Conservation (phyloP, 2,888 invertebrate species). For the Lucinisca nassula region DNA sequence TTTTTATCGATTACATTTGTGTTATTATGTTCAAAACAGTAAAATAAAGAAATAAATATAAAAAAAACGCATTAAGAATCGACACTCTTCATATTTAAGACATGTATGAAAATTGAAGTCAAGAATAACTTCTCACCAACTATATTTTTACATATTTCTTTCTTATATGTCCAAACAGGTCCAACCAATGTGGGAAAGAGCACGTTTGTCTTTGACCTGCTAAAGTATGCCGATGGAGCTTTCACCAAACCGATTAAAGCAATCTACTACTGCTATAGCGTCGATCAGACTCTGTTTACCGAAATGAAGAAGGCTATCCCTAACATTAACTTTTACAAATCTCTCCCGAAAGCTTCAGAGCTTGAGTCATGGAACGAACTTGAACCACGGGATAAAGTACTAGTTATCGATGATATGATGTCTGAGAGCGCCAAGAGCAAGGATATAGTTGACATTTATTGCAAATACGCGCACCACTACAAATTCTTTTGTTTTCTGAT, state of each 20-base stretch:
- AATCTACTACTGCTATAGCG: conserved; percentile 57
- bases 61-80: background rate
- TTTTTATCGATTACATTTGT: background rate
- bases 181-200: conserved; percentile 55
- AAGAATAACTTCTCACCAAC: background rate
- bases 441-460: conserved; percentile 59
- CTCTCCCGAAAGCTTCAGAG: conserved; percentile 42
- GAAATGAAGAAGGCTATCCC: conserved; percentile 60
- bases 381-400: conserved; percentile 45
- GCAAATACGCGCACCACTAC: conserved; percentile 62
- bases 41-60: background rate
- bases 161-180: background rate
- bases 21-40: background rate
- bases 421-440: conserved; percentile 39
- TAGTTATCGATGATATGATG: conserved; percentile 61
- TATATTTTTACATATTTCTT: too few relatives aligned
- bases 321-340: conserved; percentile 47
- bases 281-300: conserved; percentile 63
- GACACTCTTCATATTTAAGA: background rate
- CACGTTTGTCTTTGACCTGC: conserved; percentile 48
- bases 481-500: conserved; percentile 62
- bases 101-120: background rate
- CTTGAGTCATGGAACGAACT: conserved; percentile 52
- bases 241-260: conserved; percentile 52
- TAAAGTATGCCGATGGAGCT: conserved; percentile 49